Percentiles rank a stretch among this genome's conserved stretches.
These are phyloP conservation scores for Eospalax fontanierii DNA, from an alignment of 2,797 vertebrate genomes.

Conservation along the genomic window DNA sequence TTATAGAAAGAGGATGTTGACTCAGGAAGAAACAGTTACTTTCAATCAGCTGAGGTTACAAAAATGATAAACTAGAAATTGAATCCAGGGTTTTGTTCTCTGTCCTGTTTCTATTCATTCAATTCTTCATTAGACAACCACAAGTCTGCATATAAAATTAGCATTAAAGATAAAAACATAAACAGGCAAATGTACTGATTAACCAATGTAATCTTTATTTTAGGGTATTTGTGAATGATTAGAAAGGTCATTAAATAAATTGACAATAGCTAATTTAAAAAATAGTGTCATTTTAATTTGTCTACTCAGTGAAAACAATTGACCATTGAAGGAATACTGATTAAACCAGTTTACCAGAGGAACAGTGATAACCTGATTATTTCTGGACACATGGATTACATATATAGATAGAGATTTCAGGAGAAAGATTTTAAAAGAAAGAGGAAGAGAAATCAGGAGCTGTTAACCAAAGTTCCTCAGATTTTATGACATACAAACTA, in stretches of 20 bases:
- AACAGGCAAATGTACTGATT: background rate
- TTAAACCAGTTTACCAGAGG: background rate
- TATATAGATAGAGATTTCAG: conserved; percentile 39
- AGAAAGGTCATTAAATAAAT: background rate
- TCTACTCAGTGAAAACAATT: background rate
- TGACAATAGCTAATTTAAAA: conserved; percentile 8
- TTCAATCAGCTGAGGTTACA: background rate
- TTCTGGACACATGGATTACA: background rate
- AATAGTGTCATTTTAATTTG: background rate
- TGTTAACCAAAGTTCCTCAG: background rate
- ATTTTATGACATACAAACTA: conserved; percentile 16
- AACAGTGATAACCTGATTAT: background rate
- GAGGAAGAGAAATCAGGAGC: background rate
- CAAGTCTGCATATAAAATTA: background rate
- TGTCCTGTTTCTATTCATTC: background rate
- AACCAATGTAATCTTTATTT: background rate
- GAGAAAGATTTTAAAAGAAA: conserved; percentile 48
- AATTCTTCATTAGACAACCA: background rate
- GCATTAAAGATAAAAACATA: background rate
- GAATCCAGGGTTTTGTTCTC: background rate
- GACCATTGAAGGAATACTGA: background rate
- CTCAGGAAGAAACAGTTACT: background rate
- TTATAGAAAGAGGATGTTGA: background rate
- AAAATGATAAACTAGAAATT: conserved; percentile 6
- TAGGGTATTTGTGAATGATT: conserved; percentile 5